phyloP scores from a whole-genome alignment of 2,888 invertebrate species.

The Meganola albula region DNA sequence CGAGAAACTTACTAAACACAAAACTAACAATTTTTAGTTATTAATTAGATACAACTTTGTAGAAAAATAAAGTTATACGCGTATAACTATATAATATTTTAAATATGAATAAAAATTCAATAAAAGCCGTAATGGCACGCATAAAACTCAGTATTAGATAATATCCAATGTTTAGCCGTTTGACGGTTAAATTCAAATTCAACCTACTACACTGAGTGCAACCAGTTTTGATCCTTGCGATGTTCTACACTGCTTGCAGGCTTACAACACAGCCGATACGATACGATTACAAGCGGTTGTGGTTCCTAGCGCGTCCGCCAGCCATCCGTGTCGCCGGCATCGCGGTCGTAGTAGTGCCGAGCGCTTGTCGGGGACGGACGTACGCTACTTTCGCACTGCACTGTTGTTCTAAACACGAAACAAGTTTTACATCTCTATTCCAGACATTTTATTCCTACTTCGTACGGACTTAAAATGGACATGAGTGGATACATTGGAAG shows the following conservation, averaged over 20 bases:
- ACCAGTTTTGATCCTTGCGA: constrained; percentile 51
- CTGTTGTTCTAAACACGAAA: constrained; percentile 51
- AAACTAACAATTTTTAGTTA: too few species aligned
- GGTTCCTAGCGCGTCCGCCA: constrained; percentile 51
- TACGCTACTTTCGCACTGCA: constrained; percentile 33
- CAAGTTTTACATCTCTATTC: constrained; percentile 54
- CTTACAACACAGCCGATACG: constrained; percentile 17
- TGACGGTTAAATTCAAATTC: constrained; percentile 16
- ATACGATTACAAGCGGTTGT: constrained; percentile 33
- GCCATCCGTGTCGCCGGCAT: constrained; percentile 48
- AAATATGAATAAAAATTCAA: constrained; percentile 13
- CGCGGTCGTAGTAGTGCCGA: constrained; percentile 54
- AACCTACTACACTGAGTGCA: constrained; percentile 38
- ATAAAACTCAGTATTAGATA: constrained; percentile 10
- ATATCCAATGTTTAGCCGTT: too few species aligned
- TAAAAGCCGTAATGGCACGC: constrained; percentile 12
- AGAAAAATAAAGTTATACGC: too few species aligned
- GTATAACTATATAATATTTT: too few species aligned
- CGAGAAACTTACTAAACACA: too few species aligned
- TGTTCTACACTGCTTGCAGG: constrained; percentile 17
- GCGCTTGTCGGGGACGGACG: constrained; percentile 54
- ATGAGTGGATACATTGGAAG: constrained; percentile 37
- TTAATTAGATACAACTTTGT: too few species aligned
- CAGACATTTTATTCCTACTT: constrained; percentile 28
- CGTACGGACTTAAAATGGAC: constrained; percentile 50